Conservation (phyloP, 2,113 vertebrate species). For the Pseudorectes ferrugineus region DNA sequence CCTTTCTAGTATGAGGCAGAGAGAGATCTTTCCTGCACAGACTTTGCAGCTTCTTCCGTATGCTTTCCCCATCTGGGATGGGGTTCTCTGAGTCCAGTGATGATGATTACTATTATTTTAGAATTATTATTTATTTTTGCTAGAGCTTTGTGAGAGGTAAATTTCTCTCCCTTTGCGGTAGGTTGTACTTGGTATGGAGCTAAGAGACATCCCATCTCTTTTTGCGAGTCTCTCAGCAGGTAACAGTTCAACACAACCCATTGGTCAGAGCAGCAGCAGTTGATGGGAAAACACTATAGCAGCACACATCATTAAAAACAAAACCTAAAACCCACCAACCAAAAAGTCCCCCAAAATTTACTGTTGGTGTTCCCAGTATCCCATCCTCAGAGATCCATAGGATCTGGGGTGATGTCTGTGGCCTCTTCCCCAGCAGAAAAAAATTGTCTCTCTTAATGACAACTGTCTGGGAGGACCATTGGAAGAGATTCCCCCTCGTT, state of each 20-base stretch:
- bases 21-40: neutral
- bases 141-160: neutral
- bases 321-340: neutral
- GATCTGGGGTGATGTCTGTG: neutral
- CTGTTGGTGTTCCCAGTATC: neutral
- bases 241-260: neutral
- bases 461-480: neutral
- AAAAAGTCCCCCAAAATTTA: neutral
- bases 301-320: neutral
- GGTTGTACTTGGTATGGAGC: neutral
- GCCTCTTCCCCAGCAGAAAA: neutral
- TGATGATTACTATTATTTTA: neutral
- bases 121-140: neutral
- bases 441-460: neutral
- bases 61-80: neutral
- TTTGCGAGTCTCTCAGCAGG: neutral
- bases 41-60: neutral
- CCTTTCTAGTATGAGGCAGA: neutral
- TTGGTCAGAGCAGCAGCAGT: neutral
- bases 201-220: neutral
- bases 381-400: neutral
- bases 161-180: neutral
- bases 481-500: neutral
- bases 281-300: rapidly evolving
- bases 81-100: neutral